Percentiles rank a stretch among this genome's conserved stretches.
Conservation (phyloP, 2,113 vertebrate species). For the Coracopsis vasa region DNA sequence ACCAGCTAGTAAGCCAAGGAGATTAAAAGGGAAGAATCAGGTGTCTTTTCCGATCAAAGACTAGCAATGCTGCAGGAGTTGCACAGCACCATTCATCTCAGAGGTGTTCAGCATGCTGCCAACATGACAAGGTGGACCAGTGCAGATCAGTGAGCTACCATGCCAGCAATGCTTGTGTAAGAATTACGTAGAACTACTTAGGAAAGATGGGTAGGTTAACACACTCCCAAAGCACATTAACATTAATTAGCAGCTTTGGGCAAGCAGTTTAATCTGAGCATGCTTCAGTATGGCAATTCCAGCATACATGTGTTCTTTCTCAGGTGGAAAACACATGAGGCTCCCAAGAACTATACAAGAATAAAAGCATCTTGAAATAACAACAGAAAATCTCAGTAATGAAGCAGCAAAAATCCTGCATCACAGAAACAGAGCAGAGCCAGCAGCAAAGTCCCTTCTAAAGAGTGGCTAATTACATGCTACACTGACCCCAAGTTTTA, state of each 20-base stretch:
- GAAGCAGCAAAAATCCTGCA: not conserved
- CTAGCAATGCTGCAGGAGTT: not conserved
- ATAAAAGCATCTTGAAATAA: not conserved
- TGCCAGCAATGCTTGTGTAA: not conserved
- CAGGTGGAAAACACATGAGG: not conserved
- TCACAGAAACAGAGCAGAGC: not conserved
- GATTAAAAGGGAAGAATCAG: not conserved
- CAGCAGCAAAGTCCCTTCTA: not conserved
- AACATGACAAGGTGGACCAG: not conserved
- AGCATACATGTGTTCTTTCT: not conserved
- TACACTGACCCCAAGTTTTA: not conserved
- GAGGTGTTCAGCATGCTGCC: not conserved
- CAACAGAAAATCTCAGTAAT: not conserved
- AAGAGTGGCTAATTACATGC: not conserved
- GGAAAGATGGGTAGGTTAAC: not conserved
- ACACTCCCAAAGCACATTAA: not conserved
- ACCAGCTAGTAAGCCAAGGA: not conserved
- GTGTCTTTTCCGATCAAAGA: not conserved
- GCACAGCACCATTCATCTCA: not conserved
- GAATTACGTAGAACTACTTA: not conserved
- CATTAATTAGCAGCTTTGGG: not conserved
- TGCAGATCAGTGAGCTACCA: rapidly evolving
- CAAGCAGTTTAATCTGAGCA: not conserved
- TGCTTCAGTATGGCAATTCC: not conserved
- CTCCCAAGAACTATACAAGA: not conserved